A percentile compares a stretch with the other conserved stretches of the same genome.
phyloP scores from a whole-genome alignment of 2,113 vertebrate genomes.

The Hippocampus abdominalis region DNA sequence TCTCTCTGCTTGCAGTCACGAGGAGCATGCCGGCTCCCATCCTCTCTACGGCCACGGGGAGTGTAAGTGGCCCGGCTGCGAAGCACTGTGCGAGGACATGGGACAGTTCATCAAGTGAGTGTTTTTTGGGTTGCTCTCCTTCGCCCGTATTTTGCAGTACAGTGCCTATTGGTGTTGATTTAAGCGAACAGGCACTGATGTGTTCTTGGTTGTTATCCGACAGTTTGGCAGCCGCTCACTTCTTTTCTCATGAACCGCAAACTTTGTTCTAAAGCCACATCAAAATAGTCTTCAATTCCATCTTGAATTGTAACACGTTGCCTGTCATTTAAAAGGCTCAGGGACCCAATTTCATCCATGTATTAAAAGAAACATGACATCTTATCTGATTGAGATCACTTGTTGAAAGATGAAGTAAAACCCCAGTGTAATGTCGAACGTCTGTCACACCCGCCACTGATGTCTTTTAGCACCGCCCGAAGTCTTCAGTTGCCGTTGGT shows the following conservation, averaged over 20 bases:
- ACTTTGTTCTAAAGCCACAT: constrained; percentile 8
- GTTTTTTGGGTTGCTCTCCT: neutral
- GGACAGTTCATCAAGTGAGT: constrained; percentile 96
- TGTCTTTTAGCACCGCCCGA: constrained; percentile 16
- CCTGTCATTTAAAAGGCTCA: neutral
- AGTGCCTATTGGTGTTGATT: neutral
- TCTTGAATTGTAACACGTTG: constrained; percentile 4
- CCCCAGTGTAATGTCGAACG: constrained; percentile 21
- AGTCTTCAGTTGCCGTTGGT: constrained; percentile 44
- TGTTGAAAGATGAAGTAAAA: constrained; percentile 13
- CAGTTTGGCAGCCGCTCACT: neutral
- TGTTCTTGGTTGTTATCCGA: neutral
- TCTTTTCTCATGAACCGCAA: constrained; percentile 1
- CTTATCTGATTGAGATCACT: constrained; percentile 13
- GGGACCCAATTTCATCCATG: constrained; percentile 1
- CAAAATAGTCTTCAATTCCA: constrained; percentile 11
- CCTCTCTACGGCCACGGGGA: constrained; percentile 96
- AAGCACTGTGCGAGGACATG: constrained; percentile 98
- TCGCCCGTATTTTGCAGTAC: neutral
- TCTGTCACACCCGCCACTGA: constrained; percentile 18
- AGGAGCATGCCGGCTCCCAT: constrained; percentile 89
- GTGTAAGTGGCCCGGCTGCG: constrained; percentile 98
- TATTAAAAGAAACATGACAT: constrained; percentile 8
- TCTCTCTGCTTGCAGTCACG: constrained; percentile 74
- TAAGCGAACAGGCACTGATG: neutral